A percentile compares a stretch with the other conserved stretches of the same genome.
phyloP scores from a whole-genome alignment of 2,888 invertebrate genomes.

The Euclidia mi region DNA sequence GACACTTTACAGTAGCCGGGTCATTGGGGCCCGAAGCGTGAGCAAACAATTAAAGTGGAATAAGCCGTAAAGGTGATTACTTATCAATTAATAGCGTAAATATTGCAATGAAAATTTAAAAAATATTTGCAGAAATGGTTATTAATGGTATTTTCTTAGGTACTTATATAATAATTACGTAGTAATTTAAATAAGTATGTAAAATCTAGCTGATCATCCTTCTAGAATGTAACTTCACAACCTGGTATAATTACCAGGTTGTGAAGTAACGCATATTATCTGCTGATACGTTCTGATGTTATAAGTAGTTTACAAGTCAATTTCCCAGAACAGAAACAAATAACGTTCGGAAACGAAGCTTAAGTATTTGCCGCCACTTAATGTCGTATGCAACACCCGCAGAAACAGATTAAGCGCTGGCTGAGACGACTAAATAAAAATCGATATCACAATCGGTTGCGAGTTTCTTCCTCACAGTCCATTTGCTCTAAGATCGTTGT shows the following conservation, averaged over 20 bases:
- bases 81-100: slow-evolving; percentile 22
- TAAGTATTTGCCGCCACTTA: slow-evolving; percentile 6
- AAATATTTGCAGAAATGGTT: background rate
- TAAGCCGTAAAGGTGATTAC: too few species aligned
- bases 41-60: slow-evolving; percentile 42
- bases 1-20: slow-evolving; percentile 19
- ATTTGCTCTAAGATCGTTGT: slow-evolving; percentile 86
- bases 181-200: too few species aligned
- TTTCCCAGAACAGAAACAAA: slow-evolving; percentile 1
- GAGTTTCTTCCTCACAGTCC: slow-evolving; percentile 87
- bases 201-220: too few species aligned
- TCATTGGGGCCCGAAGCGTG: slow-evolving; percentile 24
- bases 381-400: slow-evolving; percentile 47
- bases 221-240: too few species aligned
- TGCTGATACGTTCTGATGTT: background rate
- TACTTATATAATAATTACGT: too few species aligned
- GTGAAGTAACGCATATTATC: slow-evolving; percentile 12
- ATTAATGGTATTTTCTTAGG: background rate
- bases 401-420: slow-evolving; percentile 67
- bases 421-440: slow-evolving; percentile 82
- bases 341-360: slow-evolving; percentile 8
- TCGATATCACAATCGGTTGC: slow-evolving; percentile 85
- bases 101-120: background rate
- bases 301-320: background rate
- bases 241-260: too few species aligned